These are phyloP conservation scores for Hemiscyllium ocellatum DNA, from an alignment of 2,113 vertebrate genomes.

Conservation along the genomic window DNA sequence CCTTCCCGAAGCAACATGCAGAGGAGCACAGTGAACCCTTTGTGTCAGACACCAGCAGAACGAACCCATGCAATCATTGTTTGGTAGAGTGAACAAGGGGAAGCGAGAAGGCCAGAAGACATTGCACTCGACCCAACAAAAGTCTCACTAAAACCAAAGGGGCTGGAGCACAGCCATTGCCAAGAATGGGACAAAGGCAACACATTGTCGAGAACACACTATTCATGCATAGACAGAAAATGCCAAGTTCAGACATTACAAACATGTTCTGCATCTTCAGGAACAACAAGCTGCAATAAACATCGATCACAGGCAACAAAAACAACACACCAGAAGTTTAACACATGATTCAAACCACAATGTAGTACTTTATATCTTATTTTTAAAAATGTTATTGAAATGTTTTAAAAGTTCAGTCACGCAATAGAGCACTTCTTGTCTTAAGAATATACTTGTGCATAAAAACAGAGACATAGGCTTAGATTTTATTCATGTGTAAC, in stretches of 20 bases:
- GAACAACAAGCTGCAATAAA: background rate
- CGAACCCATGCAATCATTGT: background rate
- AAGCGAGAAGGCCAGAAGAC: background rate
- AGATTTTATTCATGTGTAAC: background rate
- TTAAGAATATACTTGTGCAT: too few relatives aligned
- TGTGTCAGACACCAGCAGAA: background rate
- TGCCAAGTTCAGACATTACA: constrained; percentile 55
- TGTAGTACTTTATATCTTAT: too few relatives aligned
- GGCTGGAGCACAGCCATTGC: constrained; percentile 53
- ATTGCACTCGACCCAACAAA: constrained; percentile 56
- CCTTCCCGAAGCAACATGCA: background rate
- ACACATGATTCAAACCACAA: background rate
- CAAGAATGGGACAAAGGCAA: constrained; percentile 59
- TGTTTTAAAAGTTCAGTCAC: too few relatives aligned
- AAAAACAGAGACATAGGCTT: background rate
- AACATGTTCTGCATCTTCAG: constrained; percentile 55
- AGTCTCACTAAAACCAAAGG: constrained; percentile 56
- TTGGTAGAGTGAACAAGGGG: too few relatives aligned
- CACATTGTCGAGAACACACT: constrained; percentile 50
- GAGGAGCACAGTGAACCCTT: background rate
- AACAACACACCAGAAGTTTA: background rate
- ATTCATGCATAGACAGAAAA: constrained; percentile 52
- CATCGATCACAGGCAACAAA: background rate
- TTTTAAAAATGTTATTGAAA: too few relatives aligned
- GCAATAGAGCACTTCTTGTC: too few relatives aligned